phyloP scores from a whole-genome alignment of 2,797 vertebrate species.

The Lepus townsendii region DNA sequence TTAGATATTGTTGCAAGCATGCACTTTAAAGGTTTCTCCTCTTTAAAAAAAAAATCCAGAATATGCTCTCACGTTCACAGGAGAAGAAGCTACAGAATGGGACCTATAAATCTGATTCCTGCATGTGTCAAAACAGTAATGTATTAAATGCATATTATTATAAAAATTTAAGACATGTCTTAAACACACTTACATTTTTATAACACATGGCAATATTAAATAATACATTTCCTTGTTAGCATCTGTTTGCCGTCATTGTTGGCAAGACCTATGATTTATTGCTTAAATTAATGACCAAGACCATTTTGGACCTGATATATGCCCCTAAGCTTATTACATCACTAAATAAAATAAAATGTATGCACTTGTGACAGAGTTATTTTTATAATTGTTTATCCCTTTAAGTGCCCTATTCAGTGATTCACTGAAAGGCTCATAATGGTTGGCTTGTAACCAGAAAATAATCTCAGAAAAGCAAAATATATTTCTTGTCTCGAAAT shows the following conservation, averaged over 20 bases:
- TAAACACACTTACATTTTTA: constrained; percentile 88
- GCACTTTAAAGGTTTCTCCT: constrained; percentile 83
- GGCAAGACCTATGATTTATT: constrained; percentile 90
- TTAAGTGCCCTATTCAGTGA: constrained; percentile 81
- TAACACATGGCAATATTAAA: constrained; percentile 89
- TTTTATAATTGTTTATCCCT: constrained; percentile 88
- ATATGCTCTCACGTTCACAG: constrained; percentile 84
- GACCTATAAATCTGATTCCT: constrained; percentile 88
- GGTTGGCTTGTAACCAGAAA: constrained; percentile 77
- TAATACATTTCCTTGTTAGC: constrained; percentile 91
- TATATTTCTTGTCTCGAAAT: constrained; percentile 78
- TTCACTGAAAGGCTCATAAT: constrained; percentile 83
- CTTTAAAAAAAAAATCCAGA: constrained; percentile 76
- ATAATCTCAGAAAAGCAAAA: constrained; percentile 82
- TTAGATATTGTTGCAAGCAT: constrained; percentile 82
- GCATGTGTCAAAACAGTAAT: constrained; percentile 88
- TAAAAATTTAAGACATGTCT: constrained; percentile 90
- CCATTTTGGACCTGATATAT: constrained; percentile 90
- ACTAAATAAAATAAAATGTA: constrained; percentile 88
- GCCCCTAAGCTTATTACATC: constrained; percentile 87
- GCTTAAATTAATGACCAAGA: constrained; percentile 89
- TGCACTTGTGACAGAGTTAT: constrained; percentile 81
- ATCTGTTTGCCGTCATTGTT: constrained; percentile 91
- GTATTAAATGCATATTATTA: constrained; percentile 90
- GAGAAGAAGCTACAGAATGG: constrained; percentile 85